These are phyloP conservation scores for Homarus americanus DNA, from an alignment of 1,140 invertebrate species.

Conservation along the genomic window DNA sequence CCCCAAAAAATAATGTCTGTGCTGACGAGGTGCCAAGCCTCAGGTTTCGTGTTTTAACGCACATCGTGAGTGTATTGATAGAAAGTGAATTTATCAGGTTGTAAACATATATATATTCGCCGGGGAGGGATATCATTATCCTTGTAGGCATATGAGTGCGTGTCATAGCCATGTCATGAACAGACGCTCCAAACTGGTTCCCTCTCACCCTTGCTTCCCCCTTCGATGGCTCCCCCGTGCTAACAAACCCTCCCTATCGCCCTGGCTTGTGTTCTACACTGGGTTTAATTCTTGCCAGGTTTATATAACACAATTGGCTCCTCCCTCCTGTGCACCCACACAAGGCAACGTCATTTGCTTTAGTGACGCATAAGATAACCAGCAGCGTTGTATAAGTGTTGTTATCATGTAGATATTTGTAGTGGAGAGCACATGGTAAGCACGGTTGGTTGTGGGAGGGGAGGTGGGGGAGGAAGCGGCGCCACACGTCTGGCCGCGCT, in stretches of 20 bases:
- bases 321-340: neutral
- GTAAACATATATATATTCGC: too few relatives aligned
- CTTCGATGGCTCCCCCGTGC: neutral
- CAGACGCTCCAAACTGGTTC: neutral
- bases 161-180: too few relatives aligned
- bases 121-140: too few relatives aligned
- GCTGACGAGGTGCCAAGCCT: neutral
- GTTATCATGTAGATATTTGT: neutral
- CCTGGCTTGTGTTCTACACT: neutral
- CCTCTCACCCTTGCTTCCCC: neutral
- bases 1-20: neutral
- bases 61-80: too few relatives aligned
- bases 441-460: neutral
- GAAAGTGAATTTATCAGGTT: too few relatives aligned
- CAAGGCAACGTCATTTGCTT: too few relatives aligned
- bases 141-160: too few relatives aligned
- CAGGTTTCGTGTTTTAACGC: neutral
- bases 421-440: slow-evolving; percentile 3
- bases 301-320: neutral
- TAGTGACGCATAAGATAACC: neutral
- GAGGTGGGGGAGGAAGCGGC: neutral
- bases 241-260: neutral
- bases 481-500: slow-evolving; percentile 38
- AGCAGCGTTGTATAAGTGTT: neutral
- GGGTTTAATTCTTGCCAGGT: neutral